Conservation (phyloP, 2,797 vertebrate genomes). For the Oreochromis mossambicus region DNA sequence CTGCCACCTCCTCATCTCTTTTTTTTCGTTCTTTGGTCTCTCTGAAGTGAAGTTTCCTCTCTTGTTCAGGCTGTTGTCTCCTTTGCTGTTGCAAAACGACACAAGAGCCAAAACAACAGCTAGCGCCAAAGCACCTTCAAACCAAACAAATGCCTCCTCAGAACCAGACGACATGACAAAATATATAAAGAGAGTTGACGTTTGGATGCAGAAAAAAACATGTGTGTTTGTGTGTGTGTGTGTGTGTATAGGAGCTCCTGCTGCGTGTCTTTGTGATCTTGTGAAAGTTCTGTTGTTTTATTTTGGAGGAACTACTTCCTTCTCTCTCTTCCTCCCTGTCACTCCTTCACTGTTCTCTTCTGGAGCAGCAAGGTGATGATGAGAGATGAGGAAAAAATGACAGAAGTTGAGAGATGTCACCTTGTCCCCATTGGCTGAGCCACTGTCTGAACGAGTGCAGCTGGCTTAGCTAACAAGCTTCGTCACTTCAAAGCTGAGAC, state of each 20-base stretch:
- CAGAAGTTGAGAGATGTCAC: constrained; percentile 54
- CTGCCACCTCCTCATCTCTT: constrained; percentile 1
- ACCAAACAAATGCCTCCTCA: constrained; percentile 59
- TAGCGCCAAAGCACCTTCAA: constrained; percentile 32
- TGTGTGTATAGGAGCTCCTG: not conserved
- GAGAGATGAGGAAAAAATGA: constrained; percentile 18
- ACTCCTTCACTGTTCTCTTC: constrained; percentile 16
- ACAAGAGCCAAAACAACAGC: constrained; percentile 55
- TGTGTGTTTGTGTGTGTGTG: not conserved
- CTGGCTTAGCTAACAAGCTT: constrained; percentile 36
- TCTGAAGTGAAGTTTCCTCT: constrained; percentile 65
- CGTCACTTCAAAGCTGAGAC: not conserved
- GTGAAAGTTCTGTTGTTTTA: constrained; percentile 51
- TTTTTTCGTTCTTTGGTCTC: constrained; percentile 1
- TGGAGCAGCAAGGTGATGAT: not conserved
- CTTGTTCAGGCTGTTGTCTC: constrained; percentile 56
- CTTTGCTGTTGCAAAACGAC: constrained; percentile 39
- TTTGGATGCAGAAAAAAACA: not conserved
- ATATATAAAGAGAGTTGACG: not conserved
- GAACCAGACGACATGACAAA: constrained; percentile 25
- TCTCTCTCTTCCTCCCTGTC: constrained; percentile 8
- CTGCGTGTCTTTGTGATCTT: constrained; percentile 54
- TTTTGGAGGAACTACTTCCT: constrained; percentile 40
- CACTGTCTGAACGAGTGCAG: not conserved
- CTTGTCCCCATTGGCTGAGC: constrained; percentile 48